Evolutionary conservation across 2,888 invertebrate genomes (phyloP).

Genomic region (Pandemis corylana): DNA sequence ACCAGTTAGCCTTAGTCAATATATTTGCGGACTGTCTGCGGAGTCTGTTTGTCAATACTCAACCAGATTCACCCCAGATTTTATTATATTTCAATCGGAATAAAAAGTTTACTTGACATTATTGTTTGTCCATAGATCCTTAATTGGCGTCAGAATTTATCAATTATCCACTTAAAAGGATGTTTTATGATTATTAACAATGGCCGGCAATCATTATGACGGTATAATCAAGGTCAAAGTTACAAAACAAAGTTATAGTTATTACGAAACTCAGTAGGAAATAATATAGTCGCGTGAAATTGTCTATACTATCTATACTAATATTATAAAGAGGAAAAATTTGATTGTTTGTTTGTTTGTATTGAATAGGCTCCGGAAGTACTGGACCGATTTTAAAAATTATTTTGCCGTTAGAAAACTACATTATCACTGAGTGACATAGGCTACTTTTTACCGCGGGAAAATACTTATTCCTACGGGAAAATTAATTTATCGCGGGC

Average conservation of each 20-base stretch:
- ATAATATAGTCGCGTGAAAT: background rate
- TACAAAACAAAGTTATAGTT: slow-evolving; percentile 13
- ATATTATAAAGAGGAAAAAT: too few relatives aligned
- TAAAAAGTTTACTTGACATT: background rate
- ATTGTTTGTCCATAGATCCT: slow-evolving; percentile 7
- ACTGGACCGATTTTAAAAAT: too few relatives aligned
- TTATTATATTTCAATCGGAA: background rate
- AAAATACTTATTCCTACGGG: too few relatives aligned
- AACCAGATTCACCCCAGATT: background rate
- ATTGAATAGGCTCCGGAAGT: too few relatives aligned
- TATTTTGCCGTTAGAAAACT: too few relatives aligned
- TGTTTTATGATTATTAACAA: slow-evolving; percentile 29
- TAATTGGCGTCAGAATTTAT: slow-evolving; percentile 28
- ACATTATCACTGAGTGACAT: too few relatives aligned
- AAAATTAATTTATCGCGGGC: too few relatives aligned
- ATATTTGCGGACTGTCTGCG: slow-evolving; percentile 5
- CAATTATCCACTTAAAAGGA: slow-evolving; percentile 27
- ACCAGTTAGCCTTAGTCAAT: background rate
- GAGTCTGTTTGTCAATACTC: background rate
- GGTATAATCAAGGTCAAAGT: slow-evolving; percentile 29
- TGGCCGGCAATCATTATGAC: slow-evolving; percentile 32
- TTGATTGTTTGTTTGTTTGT: too few relatives aligned
- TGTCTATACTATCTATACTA: too few relatives aligned
- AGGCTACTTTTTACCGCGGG: too few relatives aligned
- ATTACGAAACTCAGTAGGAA: slow-evolving; percentile 21